A percentile compares a stretch with the other conserved stretches of the same genome.
These are phyloP conservation scores for Xyrauchen texanus DNA, from an alignment of 2,113 vertebrate genomes.

Conservation along the genomic window DNA sequence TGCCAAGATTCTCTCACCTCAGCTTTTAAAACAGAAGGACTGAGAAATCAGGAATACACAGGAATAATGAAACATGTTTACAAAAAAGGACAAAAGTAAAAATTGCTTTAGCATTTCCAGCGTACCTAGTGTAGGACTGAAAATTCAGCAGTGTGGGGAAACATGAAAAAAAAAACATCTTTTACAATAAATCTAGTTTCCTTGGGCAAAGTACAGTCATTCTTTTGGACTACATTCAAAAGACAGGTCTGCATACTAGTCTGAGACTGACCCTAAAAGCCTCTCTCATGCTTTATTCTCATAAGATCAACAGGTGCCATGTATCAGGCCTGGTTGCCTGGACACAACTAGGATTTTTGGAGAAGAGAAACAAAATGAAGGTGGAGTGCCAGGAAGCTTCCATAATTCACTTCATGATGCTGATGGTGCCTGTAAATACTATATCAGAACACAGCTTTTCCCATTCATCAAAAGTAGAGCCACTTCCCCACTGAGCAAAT, in stretches of 20 bases:
- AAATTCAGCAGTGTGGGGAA: too few relatives aligned
- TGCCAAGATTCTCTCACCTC: slow-evolving; percentile 9
- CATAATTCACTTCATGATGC: slow-evolving; percentile 23
- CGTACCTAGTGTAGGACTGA: background rate
- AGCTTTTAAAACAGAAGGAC: slow-evolving; percentile 4
- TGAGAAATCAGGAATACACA: too few relatives aligned
- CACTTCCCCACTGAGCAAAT: slow-evolving; percentile 6
- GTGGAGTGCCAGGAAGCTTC: slow-evolving; percentile 5
- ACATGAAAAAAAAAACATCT: background rate
- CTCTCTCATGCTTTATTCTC: background rate
- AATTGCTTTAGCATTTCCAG: background rate
- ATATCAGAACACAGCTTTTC: background rate
- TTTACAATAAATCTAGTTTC: background rate
- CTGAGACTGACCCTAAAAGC: background rate
- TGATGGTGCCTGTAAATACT: slow-evolving; percentile 20
- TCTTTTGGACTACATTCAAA: background rate
- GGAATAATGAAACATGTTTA: background rate
- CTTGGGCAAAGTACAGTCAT: background rate
- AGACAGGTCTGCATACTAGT: background rate
- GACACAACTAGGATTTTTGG: background rate
- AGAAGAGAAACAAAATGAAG: slow-evolving; percentile 9
- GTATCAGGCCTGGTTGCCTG: slow-evolving; percentile 5
- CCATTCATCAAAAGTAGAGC: background rate
- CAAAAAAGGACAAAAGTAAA: background rate
- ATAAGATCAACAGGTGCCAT: background rate